Evolutionary conservation across 2,113 vertebrate genomes (phyloP).

Genomic region (Alethe diademata): DNA sequence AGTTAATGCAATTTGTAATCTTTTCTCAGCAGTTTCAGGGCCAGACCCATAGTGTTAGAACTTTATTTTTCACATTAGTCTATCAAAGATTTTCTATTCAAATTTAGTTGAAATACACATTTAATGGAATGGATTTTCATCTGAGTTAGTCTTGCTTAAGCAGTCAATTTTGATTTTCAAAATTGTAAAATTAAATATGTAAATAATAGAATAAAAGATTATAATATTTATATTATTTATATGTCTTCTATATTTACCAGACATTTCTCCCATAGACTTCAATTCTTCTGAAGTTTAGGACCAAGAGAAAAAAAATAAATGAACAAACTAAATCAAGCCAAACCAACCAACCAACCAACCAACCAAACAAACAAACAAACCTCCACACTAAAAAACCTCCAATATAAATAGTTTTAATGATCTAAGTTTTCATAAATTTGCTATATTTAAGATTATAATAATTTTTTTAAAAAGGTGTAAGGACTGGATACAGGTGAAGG

Average conservation of each 20-base stretch:
- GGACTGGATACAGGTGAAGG: background rate
- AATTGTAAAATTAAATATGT: background rate
- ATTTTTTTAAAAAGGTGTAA: background rate
- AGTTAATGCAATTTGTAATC: background rate
- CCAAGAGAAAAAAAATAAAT: background rate
- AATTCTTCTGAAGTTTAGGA: background rate
- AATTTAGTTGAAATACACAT: background rate
- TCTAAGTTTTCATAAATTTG: background rate
- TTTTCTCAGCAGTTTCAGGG: background rate
- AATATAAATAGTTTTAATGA: background rate
- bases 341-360: background rate
- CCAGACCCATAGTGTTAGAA: background rate
- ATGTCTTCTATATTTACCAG: background rate
- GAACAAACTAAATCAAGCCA: background rate
- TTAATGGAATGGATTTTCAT: background rate
- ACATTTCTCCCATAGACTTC: background rate
- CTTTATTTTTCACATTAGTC: background rate
- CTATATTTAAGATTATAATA: background rate
- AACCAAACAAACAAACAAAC: background rate
- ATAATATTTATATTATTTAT: background rate
- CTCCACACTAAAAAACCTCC: rapidly evolving
- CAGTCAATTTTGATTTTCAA: background rate
- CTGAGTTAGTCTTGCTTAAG: background rate
- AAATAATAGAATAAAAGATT: background rate
- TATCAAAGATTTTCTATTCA: background rate